These are phyloP conservation scores for Halichoeres trimaculatus DNA, from an alignment of 2,113 vertebrate species.

Conservation along the genomic window DNA sequence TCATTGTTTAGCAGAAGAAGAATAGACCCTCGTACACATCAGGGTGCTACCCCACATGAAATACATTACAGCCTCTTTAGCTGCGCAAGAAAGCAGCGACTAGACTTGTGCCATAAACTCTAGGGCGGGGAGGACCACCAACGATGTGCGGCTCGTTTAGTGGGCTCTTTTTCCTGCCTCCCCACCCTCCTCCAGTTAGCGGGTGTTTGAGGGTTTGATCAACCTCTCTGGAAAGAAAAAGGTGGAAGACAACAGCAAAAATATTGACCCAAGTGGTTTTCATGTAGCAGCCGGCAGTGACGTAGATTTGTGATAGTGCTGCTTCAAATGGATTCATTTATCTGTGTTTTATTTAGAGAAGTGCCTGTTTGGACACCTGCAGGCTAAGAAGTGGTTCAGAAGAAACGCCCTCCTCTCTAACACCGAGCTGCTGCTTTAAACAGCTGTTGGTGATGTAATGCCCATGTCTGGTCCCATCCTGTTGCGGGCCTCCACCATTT, in stretches of 20 bases:
- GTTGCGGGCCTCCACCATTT: not conserved
- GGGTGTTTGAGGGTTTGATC: conserved; percentile 59
- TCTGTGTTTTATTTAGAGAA: not conserved
- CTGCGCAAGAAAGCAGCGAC: conserved; percentile 50
- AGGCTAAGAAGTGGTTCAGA: conserved; percentile 3
- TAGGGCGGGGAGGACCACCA: conserved; percentile 68
- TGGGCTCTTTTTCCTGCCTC: conserved; percentile 22
- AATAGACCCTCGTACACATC: conserved; percentile 25
- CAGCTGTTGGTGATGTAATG: conserved; percentile 1
- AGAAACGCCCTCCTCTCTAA: conserved; percentile 1
- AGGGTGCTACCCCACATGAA: conserved; percentile 47
- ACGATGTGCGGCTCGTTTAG: conserved; percentile 56
- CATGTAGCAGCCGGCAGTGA: conserved; percentile 4
- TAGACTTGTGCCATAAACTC: conserved; percentile 67
- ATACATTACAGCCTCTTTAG: conserved; percentile 49
- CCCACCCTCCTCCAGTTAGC: conserved; percentile 35
- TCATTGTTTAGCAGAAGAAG: conserved; percentile 23
- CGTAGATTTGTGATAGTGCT: conserved; percentile 25
- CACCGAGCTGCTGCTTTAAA: not conserved
- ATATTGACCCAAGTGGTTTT: conserved; percentile 60
- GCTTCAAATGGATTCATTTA: conserved; percentile 5
- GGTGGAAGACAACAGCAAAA: conserved; percentile 50
- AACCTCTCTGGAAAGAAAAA: conserved; percentile 45
- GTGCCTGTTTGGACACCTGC: conserved; percentile 19
- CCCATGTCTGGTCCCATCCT: not conserved